Evolutionary conservation across 2,113 vertebrate species (phyloP).

Genomic region (Trichomycterus rosablanca): DNA sequence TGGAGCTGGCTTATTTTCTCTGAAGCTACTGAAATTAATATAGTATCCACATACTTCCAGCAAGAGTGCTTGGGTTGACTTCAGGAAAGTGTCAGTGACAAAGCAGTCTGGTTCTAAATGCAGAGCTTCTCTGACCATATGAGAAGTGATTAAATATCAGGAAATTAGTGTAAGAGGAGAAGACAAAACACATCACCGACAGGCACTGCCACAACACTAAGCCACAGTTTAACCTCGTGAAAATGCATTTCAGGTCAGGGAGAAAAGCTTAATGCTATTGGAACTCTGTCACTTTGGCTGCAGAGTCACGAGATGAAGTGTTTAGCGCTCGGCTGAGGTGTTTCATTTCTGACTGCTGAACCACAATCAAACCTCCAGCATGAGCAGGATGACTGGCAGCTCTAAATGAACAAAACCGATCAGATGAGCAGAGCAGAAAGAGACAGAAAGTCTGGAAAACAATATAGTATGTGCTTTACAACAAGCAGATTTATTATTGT

Average conservation of each 20-base stretch:
- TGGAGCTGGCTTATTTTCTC: no score
- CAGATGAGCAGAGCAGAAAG: slow-evolving; percentile 20
- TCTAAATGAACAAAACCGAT: slow-evolving; percentile 59
- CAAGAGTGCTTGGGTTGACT: slow-evolving; percentile 42
- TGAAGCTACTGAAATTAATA: no score
- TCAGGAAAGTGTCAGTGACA: slow-evolving; percentile 27
- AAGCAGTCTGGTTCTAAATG: slow-evolving; percentile 12
- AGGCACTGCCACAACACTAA: slow-evolving; percentile 44
- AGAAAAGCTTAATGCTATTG: slow-evolving; percentile 49
- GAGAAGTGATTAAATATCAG: slow-evolving; percentile 41
- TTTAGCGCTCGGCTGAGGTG: slow-evolving; percentile 53
- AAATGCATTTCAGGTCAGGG: slow-evolving; percentile 44
- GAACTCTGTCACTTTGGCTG: slow-evolving; percentile 35
- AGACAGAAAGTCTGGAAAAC: slow-evolving; percentile 11
- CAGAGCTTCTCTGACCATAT: slow-evolving; percentile 29
- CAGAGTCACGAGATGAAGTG: slow-evolving; percentile 32
- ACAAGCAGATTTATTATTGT: slow-evolving; percentile 8
- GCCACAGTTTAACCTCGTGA: slow-evolving; percentile 37
- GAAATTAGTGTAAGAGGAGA: slow-evolving; percentile 32
- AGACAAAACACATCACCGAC: slow-evolving; percentile 43
- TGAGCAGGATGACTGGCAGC: slow-evolving; percentile 64
- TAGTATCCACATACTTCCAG: no score
- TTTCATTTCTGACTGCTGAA: slow-evolving; percentile 67
- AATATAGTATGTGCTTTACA: slow-evolving; percentile 16
- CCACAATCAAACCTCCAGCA: slow-evolving; percentile 49